Conservation (phyloP, 2,113 vertebrate species). For the Malurus elegans region DNA sequence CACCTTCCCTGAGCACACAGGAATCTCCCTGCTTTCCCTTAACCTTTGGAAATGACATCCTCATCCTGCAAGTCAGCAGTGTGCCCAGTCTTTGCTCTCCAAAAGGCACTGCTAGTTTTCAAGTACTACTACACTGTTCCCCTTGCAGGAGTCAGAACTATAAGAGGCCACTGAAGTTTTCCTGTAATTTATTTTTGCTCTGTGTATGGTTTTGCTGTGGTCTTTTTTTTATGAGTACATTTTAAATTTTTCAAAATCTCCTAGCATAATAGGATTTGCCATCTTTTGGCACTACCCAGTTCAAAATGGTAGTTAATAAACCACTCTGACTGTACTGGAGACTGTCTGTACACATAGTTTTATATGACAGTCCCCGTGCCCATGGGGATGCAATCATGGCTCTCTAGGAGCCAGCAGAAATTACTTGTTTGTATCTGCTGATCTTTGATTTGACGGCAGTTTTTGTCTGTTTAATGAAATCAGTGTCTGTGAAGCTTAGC, state of each 20-base stretch:
- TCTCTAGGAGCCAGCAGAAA: constrained; percentile 8
- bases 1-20: neutral
- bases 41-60: neutral
- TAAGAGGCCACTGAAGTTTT: neutral
- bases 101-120: neutral
- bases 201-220: neutral
- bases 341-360: neutral
- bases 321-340: neutral
- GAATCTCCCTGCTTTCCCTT: neutral
- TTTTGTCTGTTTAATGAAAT: neutral
- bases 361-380: neutral
- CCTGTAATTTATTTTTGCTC: neutral
- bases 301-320: neutral
- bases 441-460: constrained; percentile 10
- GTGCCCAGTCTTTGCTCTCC: neutral
- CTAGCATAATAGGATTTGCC: neutral
- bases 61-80: neutral
- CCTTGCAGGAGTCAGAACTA: neutral
- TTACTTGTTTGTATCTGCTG: neutral
- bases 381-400: neutral
- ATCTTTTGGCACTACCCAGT: neutral
- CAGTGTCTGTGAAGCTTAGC: neutral
- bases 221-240: neutral
- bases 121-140: neutral
- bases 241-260: constrained; percentile 9